Evolutionary conservation across 92 coral and sea anemone genomes (phyloP).

Genomic region (Plumapathes pennacea): DNA sequence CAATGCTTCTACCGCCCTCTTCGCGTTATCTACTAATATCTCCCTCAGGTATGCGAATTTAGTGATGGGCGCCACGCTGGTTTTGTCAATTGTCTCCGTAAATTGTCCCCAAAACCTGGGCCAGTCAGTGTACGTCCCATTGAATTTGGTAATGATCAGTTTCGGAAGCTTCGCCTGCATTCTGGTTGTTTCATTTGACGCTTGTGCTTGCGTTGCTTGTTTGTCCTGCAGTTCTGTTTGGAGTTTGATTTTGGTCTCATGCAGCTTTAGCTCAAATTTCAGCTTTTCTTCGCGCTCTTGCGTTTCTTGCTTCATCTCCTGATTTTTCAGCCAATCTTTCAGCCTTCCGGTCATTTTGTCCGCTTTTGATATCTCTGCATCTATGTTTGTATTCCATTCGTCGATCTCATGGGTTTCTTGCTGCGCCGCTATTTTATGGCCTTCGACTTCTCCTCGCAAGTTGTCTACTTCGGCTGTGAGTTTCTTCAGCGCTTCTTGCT

Average conservation of each 20-base stretch:
- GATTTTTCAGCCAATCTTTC: conserved; percentile 13
- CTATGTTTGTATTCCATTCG: conserved; percentile 17
- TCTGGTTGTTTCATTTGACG: background rate
- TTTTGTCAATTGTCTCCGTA: conserved; percentile 36
- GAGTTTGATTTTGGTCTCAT: conserved; percentile 22
- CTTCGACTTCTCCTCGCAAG: conserved; percentile 19
- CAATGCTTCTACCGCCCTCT: conserved; percentile 19
- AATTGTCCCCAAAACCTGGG: conserved; percentile 39
- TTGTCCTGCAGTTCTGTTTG: conserved; percentile 8
- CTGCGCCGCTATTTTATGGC: conserved; percentile 11
- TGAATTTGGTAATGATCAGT: conserved; percentile 17
- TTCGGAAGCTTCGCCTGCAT: conserved; percentile 8
- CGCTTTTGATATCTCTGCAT: conserved; percentile 18
- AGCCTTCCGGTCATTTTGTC: conserved; percentile 10
- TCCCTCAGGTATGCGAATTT: conserved; percentile 34
- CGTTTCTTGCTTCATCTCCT: conserved; percentile 3
- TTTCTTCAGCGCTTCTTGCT: conserved; percentile 15
- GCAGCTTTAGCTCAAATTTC: conserved; percentile 31
- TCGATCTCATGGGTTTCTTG: conserved; percentile 14
- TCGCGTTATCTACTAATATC: conserved; percentile 11
- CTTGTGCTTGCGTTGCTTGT: background rate
- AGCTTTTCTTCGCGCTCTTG: conserved; percentile 21
- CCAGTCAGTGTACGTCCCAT: conserved; percentile 37
- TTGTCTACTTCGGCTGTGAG: conserved; percentile 17
- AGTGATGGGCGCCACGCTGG: conserved; percentile 13